phyloP scores from a whole-genome alignment of 2,797 vertebrate species.

The Silurus aristotelis region DNA sequence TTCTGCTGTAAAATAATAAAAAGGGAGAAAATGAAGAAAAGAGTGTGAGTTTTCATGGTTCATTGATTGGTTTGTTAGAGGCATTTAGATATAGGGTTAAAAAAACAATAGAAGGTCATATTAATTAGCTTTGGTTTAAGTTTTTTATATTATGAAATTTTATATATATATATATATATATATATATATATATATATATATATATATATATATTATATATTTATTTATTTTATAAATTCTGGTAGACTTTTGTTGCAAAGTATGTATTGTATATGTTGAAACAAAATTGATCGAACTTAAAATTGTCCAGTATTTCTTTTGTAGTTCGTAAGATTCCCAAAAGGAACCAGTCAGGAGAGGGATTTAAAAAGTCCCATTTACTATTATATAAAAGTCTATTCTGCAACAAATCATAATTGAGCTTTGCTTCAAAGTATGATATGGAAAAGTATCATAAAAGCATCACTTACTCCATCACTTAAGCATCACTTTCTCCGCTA shows the following conservation, averaged over 20 bases:
- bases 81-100: neutral
- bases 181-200: neutral
- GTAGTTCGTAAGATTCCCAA: too few species aligned
- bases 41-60: slow-evolving; percentile 68
- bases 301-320: neutral
- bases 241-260: neutral
- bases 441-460: neutral
- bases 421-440: neutral
- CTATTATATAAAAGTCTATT: neutral
- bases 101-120: neutral
- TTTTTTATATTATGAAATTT: too few species aligned
- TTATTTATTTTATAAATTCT: too few species aligned
- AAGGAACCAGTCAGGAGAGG: neutral
- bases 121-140: too few species aligned
- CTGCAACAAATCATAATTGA: neutral
- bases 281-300: neutral
- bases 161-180: neutral
- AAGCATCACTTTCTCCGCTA: neutral
- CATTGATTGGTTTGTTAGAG: neutral
- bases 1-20: slow-evolving; percentile 99
- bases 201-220: neutral
- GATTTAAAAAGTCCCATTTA: neutral
- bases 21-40: slow-evolving; percentile 88
- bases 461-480: neutral
- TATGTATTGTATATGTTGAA: neutral